Evolutionary conservation across 2,113 vertebrate genomes (phyloP).

Genomic region (Rousettus leschenaultii): DNA sequence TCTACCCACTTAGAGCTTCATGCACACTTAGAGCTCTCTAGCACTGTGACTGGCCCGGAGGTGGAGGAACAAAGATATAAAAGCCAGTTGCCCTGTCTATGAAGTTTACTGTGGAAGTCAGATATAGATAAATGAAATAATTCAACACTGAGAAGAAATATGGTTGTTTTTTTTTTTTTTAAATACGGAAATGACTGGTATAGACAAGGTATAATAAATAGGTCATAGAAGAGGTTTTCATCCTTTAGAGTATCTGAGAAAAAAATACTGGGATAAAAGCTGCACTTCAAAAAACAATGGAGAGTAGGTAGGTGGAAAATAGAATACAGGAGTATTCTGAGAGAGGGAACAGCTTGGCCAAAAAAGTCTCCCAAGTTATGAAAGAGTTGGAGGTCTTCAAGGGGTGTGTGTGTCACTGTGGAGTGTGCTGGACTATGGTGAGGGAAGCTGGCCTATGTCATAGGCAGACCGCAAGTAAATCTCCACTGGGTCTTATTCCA

Average conservation of each 20-base stretch:
- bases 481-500: not conserved
- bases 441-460: not conserved
- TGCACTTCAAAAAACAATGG: not conserved
- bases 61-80: not conserved
- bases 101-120: not conserved
- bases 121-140: not conserved
- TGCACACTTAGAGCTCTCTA: not conserved
- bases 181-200: not conserved
- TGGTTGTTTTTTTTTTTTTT: too few species aligned
- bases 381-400: not conserved
- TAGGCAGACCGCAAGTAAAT: not conserved
- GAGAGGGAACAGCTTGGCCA: not conserved
- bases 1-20: not conserved
- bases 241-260: not conserved
- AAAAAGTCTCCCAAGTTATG: not conserved
- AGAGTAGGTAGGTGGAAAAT: not conserved
- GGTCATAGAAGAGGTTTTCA: not conserved
- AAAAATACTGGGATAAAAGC: not conserved
- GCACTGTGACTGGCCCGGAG: not conserved
- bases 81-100: not conserved
- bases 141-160: not conserved
- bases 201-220: conserved; percentile 1
- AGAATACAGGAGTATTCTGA: not conserved
- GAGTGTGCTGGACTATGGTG: not conserved
- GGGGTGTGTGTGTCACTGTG: not conserved